These are phyloP conservation scores for Brachyptera risi DNA, from an alignment of 2,888 invertebrate species.

Conservation along the genomic window DNA sequence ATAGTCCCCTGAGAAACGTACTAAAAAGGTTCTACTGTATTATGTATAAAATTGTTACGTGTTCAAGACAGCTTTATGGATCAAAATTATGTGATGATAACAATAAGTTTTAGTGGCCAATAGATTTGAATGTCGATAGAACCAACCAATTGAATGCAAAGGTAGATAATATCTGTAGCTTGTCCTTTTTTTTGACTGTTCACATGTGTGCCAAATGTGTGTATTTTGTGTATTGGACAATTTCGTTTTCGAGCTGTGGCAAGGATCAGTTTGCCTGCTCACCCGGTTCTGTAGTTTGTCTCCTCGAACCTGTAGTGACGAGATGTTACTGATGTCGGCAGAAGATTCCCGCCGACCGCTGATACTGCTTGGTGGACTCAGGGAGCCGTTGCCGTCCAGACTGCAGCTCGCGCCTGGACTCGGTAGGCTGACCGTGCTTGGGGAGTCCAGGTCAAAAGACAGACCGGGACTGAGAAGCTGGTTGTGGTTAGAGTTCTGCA, in stretches of 20 bases:
- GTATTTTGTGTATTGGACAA: background rate
- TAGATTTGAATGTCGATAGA: too few species aligned
- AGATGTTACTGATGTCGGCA: conserved; percentile 55
- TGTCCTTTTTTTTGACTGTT: too few species aligned
- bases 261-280: conserved; percentile 57
- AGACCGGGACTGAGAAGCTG: conserved; percentile 40
- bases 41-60: too few species aligned
- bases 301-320: conserved; percentile 62
- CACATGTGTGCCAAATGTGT: too few species aligned
- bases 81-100: too few species aligned
- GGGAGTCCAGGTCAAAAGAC: conserved; percentile 58
- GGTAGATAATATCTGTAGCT: too few species aligned
- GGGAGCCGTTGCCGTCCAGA: conserved; percentile 58
- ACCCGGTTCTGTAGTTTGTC: conserved; percentile 78
- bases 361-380: conserved; percentile 61
- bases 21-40: too few species aligned
- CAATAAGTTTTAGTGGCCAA: too few species aligned
- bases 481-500: conserved; percentile 35
- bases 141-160: too few species aligned
- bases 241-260: background rate
- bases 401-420: conserved; percentile 73
- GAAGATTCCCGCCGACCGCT: conserved; percentile 60
- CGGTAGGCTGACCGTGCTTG: conserved; percentile 75
- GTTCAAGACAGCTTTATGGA: too few species aligned
- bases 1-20: too few species aligned